Evolutionary conservation across 2,113 vertebrate species (phyloP).

Genomic region (Corythaixoides concolor): DNA sequence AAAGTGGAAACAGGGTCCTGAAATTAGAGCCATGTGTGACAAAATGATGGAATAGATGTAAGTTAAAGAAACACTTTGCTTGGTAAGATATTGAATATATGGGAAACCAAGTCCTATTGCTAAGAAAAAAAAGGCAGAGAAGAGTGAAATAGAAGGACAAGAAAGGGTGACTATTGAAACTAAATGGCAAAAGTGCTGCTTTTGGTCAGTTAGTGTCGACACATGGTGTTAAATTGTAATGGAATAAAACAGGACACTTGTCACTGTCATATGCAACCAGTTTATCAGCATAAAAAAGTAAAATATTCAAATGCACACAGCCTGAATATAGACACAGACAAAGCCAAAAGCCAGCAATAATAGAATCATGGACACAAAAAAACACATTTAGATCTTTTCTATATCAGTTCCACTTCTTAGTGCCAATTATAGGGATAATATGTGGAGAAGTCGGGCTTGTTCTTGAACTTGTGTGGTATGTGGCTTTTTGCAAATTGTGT

Average conservation of each 20-base stretch:
- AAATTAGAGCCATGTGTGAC: constrained; percentile 65
- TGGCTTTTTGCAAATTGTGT: background rate
- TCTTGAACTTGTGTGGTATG: background rate
- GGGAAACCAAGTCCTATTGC: background rate
- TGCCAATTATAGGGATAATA: background rate
- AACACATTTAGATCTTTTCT: constrained; percentile 40
- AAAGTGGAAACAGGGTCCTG: constrained; percentile 32
- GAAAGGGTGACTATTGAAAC: background rate
- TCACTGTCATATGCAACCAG: background rate
- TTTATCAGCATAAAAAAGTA: background rate
- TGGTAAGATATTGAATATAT: background rate
- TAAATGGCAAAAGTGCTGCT: background rate
- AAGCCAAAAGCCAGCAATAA: background rate
- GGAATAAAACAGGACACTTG: background rate
- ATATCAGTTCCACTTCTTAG: constrained; percentile 15
- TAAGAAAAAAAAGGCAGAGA: background rate
- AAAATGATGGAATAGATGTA: constrained; percentile 17
- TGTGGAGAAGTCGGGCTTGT: background rate
- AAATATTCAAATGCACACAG: constrained; percentile 7
- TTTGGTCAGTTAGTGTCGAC: background rate
- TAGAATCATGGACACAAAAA: constrained; percentile 28
- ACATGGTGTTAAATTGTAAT: background rate
- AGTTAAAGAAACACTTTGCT: constrained; percentile 8
- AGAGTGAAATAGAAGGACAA: background rate
- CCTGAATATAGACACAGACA: background rate